Evolutionary conservation across 2,888 invertebrate species (phyloP), one percentile per base, ranked within the genome.

Genomic region (Brachypalpus laphriformis): DNA sequence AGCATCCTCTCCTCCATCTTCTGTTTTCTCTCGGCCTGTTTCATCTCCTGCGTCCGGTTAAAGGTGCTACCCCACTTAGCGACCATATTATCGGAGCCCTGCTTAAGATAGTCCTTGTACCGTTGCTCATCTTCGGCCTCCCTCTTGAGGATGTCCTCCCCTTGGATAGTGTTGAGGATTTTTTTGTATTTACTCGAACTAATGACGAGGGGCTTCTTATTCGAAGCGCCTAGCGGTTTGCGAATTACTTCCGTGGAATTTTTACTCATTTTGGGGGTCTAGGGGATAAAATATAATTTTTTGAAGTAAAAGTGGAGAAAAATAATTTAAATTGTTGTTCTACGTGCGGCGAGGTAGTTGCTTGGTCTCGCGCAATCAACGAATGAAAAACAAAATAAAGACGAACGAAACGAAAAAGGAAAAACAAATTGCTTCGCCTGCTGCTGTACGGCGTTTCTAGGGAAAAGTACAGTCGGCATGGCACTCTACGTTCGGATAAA

Each of bases 31-130:
- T 89, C 88, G 16, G 88, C 87, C 16, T 87, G 49, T 47, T 88
- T 88, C 22, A 88, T 87, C n/a, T 89, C 88, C 20, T 88, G 88
- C 0, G 87, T 87, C 28, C 87, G 66, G 31, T 87, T 87, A 28
- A 88, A 78, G 61, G 87, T 92, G 49, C 92, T 91, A n/a, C 90
- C 90, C 93, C 92, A 93, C 65, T 89, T 89, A 83, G 90, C 90
- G 0, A 91, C 92, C 91, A 93, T 91, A 8, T 89, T 89, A 47
- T 91, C 90, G 0, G 92, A 92, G 0, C 90, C 92, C 14, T 92
- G 89, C 72, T 92, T 92, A 25, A 93, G 82, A 42, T 91, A 90
- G 45, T 90, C 88, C 49, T 89, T 91, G 22, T 91, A 89, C 6
- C 90, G 91, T 8, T 89, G 87, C 47, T 93, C 92, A 37, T 90